Base-by-base conservation (phyloP, 2,113 vertebrate species). In the Lampris incognitus region DNA sequence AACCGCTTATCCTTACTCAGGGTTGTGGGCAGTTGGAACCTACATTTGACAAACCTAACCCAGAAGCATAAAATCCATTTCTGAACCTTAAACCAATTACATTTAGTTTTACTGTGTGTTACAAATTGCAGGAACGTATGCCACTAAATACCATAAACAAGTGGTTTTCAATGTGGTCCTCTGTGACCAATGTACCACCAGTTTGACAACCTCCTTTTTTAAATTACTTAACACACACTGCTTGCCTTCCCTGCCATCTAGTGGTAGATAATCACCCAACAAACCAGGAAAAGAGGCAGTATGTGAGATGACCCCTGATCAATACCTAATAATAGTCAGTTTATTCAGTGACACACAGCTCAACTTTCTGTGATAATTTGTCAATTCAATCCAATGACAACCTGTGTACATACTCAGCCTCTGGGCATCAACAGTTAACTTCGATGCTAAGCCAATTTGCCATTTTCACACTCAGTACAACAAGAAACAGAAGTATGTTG, bases 211-310 rank as follows among this genome's bases (percentile, higher is more conserved):
- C 24, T 24, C 24, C 24, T 24, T 24, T 24, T 24, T 24, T 46
- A n/a, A 13, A 54, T 2, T 61, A 37, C 46, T 59, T 65, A 42
- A 6, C 5, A 39, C 9, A 5, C 58, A 4, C 46, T 4, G 42
- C 69, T 57, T 9, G 5, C 24, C 10, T 77, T 62, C 11, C 57
- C 9, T n/a, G 69, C 81, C 89, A 69, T 75, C 85, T 71, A 74
- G 86, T 90, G 87, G 81, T 58, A 7, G 1, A 7, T 5, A 68
- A 48, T 49, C 11, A 11, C 9, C 36, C 42, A 50, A 36, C 1
- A 61, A 13, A 8, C 39, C 3, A 10, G 62, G 8, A 54, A 37
- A 2, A 49, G 51, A 50, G 66, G 6, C 49, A 36, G n/a, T 66
- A 11, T 36, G n/a, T 68, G 68, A 36, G 40, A 54, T 13, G n/a